Percentiles rank a stretch among this genome's conserved stretches.
These are phyloP conservation scores for Siniperca scherzeri DNA, from an alignment of 2,797 vertebrate genomes.

Conservation along the genomic window DNA sequence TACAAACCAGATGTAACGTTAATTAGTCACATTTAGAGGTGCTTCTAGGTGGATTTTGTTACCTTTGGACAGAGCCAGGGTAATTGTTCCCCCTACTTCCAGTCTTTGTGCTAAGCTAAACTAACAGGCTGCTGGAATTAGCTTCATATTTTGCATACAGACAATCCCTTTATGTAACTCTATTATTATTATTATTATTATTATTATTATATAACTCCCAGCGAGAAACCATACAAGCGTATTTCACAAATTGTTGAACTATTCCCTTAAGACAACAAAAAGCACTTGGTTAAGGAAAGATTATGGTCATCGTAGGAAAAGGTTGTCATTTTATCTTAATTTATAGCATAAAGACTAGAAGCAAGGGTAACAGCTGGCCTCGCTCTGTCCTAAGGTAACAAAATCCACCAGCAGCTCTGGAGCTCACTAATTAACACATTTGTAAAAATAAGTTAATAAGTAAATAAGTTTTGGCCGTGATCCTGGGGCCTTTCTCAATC, in stretches of 20 bases:
- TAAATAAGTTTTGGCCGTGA: background rate
- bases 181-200: no score
- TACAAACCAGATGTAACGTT: background rate
- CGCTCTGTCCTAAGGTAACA: background rate
- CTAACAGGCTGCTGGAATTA: background rate
- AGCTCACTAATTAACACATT: slow-evolving; percentile 17
- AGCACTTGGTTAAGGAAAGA: background rate
- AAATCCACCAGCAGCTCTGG: slow-evolving; percentile 3
- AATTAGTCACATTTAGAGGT: background rate
- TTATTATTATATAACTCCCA: background rate
- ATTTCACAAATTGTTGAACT: background rate
- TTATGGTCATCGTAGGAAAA: background rate
- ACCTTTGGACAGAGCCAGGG: background rate
- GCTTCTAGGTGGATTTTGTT: no score
- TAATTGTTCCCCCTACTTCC: background rate
- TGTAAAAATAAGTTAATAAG: background rate
- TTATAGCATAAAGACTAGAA: background rate
- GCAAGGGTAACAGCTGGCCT: background rate
- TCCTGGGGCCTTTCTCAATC: no score
- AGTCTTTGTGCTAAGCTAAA: background rate
- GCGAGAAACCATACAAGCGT: background rate
- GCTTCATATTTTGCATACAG: background rate
- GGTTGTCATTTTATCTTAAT: background rate
- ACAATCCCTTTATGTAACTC: background rate
- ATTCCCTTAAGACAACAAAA: background rate